Conservation (phyloP, 2,888 invertebrate genomes). For the Ectemnius cavifrons region DNA sequence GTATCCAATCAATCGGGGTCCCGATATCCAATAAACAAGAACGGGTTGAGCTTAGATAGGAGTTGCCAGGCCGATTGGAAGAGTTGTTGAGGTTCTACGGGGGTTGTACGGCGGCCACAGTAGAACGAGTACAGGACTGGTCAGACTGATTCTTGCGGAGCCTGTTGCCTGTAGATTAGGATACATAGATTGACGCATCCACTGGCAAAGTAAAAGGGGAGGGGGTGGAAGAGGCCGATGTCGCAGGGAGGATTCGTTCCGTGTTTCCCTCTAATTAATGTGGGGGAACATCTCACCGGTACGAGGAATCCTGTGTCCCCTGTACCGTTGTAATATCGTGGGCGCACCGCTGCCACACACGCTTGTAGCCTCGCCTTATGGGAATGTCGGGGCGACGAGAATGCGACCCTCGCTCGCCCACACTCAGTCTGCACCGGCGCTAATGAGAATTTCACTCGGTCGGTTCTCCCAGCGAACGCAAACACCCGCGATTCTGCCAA, state of each 20-base stretch:
- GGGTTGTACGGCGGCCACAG: no score
- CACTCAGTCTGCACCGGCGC: constrained; percentile 7
- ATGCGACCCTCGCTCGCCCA: constrained; percentile 27
- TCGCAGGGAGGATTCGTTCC: constrained; percentile 26
- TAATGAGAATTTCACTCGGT: constrained; percentile 57
- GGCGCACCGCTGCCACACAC: constrained; percentile 22
- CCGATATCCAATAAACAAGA: no score
- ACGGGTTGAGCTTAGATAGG: no score
- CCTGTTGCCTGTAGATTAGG: no score
- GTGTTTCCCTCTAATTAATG: constrained; percentile 57
- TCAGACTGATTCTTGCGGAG: no score
- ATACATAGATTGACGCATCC: no score
- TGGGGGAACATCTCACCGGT: constrained; percentile 38
- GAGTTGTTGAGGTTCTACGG: no score
- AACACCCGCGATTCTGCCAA: no score
- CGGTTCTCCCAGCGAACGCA: constrained; percentile 10
- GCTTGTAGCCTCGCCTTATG: constrained; percentile 45
- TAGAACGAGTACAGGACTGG: no score
- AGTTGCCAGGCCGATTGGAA: no score
- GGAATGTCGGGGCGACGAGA: constrained; percentile 38
- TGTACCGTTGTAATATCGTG: constrained; percentile 45
- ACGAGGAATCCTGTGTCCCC: constrained; percentile 44
- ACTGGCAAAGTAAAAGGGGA: constrained; percentile 29
- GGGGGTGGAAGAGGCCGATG: constrained; percentile 22
- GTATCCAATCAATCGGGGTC: no score